Base-by-base conservation (phyloP, 2,888 invertebrate species). In the Dryomyza anilis region DNA sequence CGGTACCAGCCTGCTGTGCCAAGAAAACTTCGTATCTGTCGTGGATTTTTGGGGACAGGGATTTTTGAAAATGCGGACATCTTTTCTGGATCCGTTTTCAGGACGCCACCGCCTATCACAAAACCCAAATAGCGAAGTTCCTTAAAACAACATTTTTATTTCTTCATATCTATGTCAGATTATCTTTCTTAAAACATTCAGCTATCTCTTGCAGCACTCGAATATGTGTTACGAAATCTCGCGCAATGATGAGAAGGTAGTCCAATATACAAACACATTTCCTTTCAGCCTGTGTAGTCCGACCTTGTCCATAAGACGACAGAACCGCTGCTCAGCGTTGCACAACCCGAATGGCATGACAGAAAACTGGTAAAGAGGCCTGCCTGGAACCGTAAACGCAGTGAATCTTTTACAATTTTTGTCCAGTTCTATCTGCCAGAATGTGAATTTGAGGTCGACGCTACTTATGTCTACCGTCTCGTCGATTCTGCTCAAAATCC, bases 211-310 rank as follows among this genome's bases (percentile, higher is more conserved):
- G 3, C 14, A 25, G n/a, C 6, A 25, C 4, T n/a, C 21, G 7
- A 2, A 58, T 3, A 27, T 58, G 58, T 3, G 58, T 57, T n/a
- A 39, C 43, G 12, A 57, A 57, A n/a, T 57, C 57, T 23, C 14
- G 5, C 10, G 57, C 36, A 7, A 36, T 43, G 1, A 57, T n/a
- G 3, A 57, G 10, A 7, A 57, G 14, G n/a, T 57, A 39, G n/a
- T 57, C 58, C 3, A 23, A 23, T 60, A 60, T 2, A 48, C 45
- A 19, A 58, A 58, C 4, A 58, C 58, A 12, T 58, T 23, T 0
- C 23, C 5, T 10, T 50, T 50, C 3, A 50, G n/a, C 0, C 50
- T 1, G 1, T 8, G 3, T 0, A 14, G 50, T 5, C n/a, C 21
- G 1, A 46, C 46, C 5, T 46, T 46, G 19, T 46, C 46, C 46